These are phyloP conservation scores for Napeogenes sylphis DNA, from an alignment of 2,888 invertebrate genomes.

Conservation along the genomic window DNA sequence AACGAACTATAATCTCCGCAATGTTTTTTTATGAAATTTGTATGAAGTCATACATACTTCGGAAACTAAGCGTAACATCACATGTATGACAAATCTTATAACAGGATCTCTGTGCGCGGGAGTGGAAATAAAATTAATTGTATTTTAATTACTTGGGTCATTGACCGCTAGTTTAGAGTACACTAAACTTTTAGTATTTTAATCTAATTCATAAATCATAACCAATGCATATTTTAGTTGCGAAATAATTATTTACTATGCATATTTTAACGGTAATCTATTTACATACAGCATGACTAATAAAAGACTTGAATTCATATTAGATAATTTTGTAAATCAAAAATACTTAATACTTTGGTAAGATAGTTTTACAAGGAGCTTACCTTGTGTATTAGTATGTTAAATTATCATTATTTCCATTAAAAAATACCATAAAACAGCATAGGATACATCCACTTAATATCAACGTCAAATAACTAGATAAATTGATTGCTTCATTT, in stretches of 20 bases:
- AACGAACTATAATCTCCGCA: background rate
- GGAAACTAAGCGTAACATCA: conserved; percentile 24
- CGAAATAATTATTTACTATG: background rate
- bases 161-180: conserved; percentile 24
- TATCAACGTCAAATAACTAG: conserved; percentile 17
- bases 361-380: too few relatives aligned
- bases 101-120: conserved; percentile 28
- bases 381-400: too few relatives aligned
- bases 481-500: conserved; percentile 24
- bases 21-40: background rate
- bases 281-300: too few relatives aligned
- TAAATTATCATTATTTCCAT: too few relatives aligned
- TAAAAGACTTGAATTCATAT: too few relatives aligned
- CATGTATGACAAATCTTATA: conserved; percentile 35
- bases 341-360: too few relatives aligned
- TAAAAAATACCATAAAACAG: background rate
- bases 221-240: background rate
- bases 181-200: conserved; percentile 12
- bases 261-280: background rate
- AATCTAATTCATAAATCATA: too few relatives aligned
- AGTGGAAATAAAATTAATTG: conserved; percentile 35
- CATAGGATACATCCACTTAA: conserved; percentile 10
- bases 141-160: conserved; percentile 36
- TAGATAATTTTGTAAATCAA: too few relatives aligned
- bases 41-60: background rate